Base-by-base conservation (phyloP, 2,888 invertebrate genomes). In the Coenonympha arcania region DNA sequence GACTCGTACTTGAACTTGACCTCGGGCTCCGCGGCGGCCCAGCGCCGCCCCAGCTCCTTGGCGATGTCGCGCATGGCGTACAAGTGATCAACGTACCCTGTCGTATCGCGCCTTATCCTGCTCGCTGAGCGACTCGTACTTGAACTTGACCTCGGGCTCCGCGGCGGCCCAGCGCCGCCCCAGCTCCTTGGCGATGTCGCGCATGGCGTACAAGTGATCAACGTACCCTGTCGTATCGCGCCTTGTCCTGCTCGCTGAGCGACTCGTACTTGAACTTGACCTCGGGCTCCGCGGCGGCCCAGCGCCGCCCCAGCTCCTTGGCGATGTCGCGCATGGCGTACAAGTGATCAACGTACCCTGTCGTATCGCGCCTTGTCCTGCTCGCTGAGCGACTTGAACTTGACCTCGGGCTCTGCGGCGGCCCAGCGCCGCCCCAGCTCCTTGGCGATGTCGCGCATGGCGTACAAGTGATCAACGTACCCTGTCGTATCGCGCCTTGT, bases 371-470 rank as follows among this genome's bases (percentile, higher is more conserved):
- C 94, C 84, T 98, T 97, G 79, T 98, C 98, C 73, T 95, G 93
- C 68, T 95, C 96, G 13, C 96, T 96, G 88, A 96, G 92, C 67
- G 92, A 92, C 83, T 94, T 96, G 64, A 92, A 89, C 88, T 95
- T 96, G 61, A 89, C 88, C 63, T 94, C 93, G 4, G 95, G 91
- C 60, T 92, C 92, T 58, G 93, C 93, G 63, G 95, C 94, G 42
- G 96, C 95, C 98, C 98, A 99, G 73, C 94, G 92, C 72, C 95
- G 90, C 50, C 98, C 98, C 60, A 98, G 89, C 84, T 97, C 97
- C 88, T 98, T 98, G 70, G 98, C 98, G 68, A 98, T 94, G 68
- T 98, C 97, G 16, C 98, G 98, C 71, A 99, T 98, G 41, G 96
- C 94, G 77, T 92, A 96, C 76, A 96, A 96, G 0, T 98, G 98